phyloP scores from a whole-genome alignment of 2,888 invertebrate species.

The Eurois occulta region DNA sequence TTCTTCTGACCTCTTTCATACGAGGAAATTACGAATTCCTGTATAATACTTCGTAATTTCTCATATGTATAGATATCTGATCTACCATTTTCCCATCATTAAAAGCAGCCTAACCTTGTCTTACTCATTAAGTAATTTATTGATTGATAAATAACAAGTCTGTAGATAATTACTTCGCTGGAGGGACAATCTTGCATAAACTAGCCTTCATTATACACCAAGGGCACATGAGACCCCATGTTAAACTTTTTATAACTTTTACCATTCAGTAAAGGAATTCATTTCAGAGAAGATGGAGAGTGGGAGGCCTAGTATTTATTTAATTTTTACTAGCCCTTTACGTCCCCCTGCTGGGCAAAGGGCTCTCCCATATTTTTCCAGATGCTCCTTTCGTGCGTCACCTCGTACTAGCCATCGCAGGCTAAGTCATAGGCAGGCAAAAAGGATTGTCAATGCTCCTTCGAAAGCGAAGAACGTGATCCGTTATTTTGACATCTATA shows the following conservation, averaged over 20 bases:
- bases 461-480: not conserved
- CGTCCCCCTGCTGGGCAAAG: no score
- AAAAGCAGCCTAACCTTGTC: conserved; percentile 12
- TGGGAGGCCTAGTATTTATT: no score
- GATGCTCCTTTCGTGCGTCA: no score
- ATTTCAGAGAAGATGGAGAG: no score
- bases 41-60: no score
- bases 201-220: not conserved
- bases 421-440: no score
- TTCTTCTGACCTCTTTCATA: no score
- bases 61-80: no score
- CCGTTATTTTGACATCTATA: not conserved
- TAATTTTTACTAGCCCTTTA: no score
- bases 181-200: not conserved
- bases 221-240: not conserved
- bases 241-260: not conserved
- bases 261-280: not conserved
- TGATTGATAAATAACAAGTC: conserved; percentile 30
- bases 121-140: not conserved
- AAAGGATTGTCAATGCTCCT: not conserved
- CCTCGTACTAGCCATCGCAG: no score
- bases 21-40: no score
- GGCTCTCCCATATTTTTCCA: no score
- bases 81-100: not conserved
- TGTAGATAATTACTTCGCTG: conserved; percentile 1